These are phyloP conservation scores for Diplosoma virens DNA, from an alignment of 23 tunicate genomes.

Conservation along the genomic window DNA sequence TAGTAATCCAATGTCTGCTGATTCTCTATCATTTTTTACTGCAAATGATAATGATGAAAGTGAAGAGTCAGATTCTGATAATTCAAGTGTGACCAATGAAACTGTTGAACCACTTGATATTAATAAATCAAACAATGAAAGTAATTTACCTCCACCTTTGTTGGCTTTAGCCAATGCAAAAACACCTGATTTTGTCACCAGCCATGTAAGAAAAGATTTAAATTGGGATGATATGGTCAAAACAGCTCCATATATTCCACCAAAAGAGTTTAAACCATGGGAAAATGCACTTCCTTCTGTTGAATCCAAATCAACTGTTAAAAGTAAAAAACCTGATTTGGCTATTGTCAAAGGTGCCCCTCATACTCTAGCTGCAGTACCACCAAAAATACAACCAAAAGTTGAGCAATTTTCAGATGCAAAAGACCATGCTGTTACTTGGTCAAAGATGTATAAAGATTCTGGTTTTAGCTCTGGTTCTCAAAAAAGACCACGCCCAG, in stretches of 20 bases:
- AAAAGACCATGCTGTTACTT: slow-evolving; percentile 71
- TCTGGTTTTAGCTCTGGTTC: slow-evolving; percentile 13
- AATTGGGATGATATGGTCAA: slow-evolving; percentile 82
- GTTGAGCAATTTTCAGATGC: background rate
- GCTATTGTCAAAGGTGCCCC: slow-evolving; percentile 78
- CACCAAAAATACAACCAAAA: slow-evolving; percentile 12
- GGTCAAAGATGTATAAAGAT: slow-evolving; percentile 92
- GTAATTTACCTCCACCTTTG: slow-evolving; percentile 65
- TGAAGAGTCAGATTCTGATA: slow-evolving; percentile 9
- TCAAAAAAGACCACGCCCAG: slow-evolving; percentile 49
- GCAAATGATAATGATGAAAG: slow-evolving; percentile 23
- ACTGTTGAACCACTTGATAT: background rate
- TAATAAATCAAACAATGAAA: background rate
- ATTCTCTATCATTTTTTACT: slow-evolving; percentile 60
- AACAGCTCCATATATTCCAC: slow-evolving; percentile 78
- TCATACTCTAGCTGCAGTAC: slow-evolving; percentile 38
- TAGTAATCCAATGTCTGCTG: slow-evolving; percentile 44
- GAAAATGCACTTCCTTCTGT: slow-evolving; percentile 61
- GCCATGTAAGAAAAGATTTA: slow-evolving; percentile 42
- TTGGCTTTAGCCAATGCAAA: slow-evolving; percentile 50
- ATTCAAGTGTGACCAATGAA: slow-evolving; percentile 13
- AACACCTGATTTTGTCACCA: slow-evolving; percentile 77
- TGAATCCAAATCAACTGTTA: slow-evolving; percentile 43
- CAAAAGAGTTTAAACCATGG: slow-evolving; percentile 91
- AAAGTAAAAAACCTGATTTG: slow-evolving; percentile 48